A percentile compares a stretch with the other conserved stretches of the same genome.
phyloP scores from a whole-genome alignment of 2,113 vertebrate species.

The Equus quagga region DNA sequence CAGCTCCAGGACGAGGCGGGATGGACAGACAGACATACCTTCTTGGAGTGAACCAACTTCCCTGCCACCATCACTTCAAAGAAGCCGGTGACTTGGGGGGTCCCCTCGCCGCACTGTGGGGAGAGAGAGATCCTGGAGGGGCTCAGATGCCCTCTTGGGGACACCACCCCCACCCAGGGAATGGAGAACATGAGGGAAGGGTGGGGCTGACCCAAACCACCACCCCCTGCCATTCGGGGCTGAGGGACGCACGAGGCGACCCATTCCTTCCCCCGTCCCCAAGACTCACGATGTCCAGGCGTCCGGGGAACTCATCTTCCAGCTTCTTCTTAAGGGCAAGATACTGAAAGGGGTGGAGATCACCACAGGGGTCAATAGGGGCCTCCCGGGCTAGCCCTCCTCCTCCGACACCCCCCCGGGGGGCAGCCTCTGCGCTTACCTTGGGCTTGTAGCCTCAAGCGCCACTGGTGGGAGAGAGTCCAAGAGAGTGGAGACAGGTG shows the following conservation, averaged over 20 bases:
- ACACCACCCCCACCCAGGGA: not conserved
- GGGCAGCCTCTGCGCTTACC: slow-evolving; percentile 44
- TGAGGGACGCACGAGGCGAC: not conserved
- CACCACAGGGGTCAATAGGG: not conserved
- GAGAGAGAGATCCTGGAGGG: not conserved
- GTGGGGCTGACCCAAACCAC: not conserved
- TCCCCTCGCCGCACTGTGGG: slow-evolving; percentile 81
- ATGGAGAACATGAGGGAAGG: fast-evolving
- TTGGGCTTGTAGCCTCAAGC: slow-evolving; percentile 83
- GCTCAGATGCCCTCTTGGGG: not conserved
- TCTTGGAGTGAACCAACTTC: slow-evolving; percentile 86
- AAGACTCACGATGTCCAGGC: slow-evolving; percentile 83
- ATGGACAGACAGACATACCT: slow-evolving; percentile 66
- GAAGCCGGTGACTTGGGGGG: slow-evolving; percentile 82
- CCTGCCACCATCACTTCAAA: slow-evolving; percentile 85
- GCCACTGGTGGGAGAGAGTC: slow-evolving; percentile 44
- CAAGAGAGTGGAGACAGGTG: fast-evolving
- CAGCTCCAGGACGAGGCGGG: not conserved
- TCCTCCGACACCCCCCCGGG: no score
- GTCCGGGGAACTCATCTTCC: slow-evolving; percentile 82
- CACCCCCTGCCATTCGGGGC: not conserved
- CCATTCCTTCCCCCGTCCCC: fast-evolving
- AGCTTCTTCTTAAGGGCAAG: slow-evolving; percentile 83
- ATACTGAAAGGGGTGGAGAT: slow-evolving; percentile 66
- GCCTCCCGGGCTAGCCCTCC: fast-evolving